These are phyloP conservation scores for Drosophila pandora DNA, from an alignment of 1,140 invertebrate species.

Conservation along the genomic window DNA sequence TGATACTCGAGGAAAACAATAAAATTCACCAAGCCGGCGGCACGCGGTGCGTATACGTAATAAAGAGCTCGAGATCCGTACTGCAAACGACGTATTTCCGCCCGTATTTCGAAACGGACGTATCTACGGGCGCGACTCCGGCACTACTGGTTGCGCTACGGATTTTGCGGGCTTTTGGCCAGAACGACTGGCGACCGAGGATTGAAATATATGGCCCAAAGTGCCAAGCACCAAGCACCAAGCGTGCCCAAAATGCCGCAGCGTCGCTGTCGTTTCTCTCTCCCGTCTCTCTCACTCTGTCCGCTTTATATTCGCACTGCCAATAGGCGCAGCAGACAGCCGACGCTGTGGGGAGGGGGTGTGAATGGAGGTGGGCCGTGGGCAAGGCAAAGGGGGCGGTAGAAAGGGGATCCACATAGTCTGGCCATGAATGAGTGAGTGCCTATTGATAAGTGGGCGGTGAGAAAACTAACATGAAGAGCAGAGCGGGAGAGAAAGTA, in stretches of 20 bases:
- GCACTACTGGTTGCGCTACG: conserved; percentile 25
- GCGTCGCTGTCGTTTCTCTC: conserved; percentile 41
- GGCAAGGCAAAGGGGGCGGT: background rate
- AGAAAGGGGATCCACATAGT: conserved; percentile 27
- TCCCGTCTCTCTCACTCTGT: conserved; percentile 16
- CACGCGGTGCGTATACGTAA: conserved; percentile 74
- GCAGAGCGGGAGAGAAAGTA: conserved; percentile 14
- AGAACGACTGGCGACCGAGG: conserved; percentile 51
- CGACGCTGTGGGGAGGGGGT: background rate
- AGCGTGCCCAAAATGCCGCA: conserved; percentile 74
- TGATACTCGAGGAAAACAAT: conserved; percentile 54
- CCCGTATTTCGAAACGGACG: conserved; percentile 33
- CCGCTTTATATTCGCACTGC: conserved; percentile 35
- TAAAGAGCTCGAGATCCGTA: conserved; percentile 37
- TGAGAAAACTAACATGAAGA: conserved; percentile 30
- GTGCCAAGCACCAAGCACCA: conserved; percentile 30
- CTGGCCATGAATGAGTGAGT: conserved; percentile 78
- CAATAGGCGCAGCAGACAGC: conserved; percentile 59
- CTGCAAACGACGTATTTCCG: conserved; percentile 45
- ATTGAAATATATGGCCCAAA: conserved; percentile 65
- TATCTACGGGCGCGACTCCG: conserved; percentile 28
- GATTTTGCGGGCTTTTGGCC: conserved; percentile 42
- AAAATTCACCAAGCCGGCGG: conserved; percentile 52
- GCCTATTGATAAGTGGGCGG: conserved; percentile 71
- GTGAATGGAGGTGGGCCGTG: background rate